These are phyloP conservation scores for Apostichopus japonicus DNA, from an alignment of 35 echinoderm and acorn worm species.

Conservation along the genomic window DNA sequence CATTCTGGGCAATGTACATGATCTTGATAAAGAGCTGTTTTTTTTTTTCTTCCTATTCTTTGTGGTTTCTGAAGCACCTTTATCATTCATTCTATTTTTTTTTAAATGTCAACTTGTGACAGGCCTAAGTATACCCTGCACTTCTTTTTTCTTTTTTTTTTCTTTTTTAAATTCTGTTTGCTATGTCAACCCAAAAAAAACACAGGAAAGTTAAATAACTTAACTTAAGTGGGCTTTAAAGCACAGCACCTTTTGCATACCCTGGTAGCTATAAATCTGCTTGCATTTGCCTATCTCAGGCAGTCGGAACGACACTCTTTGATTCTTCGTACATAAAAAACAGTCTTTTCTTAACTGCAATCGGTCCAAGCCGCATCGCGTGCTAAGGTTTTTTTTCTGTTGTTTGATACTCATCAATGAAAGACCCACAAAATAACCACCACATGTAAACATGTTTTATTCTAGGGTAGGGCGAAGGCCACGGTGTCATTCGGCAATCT, in stretches of 20 bases:
- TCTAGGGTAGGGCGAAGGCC: slow-evolving; percentile 16
- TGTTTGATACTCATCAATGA: neutral
- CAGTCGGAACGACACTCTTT: neutral
- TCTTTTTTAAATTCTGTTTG: neutral
- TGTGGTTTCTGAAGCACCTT: neutral
- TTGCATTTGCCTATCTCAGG: neutral
- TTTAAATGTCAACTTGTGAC: slow-evolving; percentile 25
- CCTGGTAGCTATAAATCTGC: neutral
- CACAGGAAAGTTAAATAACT: slow-evolving; percentile 11
- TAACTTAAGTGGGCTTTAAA: neutral
- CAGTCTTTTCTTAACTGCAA: neutral
- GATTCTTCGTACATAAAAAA: neutral
- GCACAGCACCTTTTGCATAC: neutral
- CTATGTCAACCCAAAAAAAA: neutral
- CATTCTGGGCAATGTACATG: too few species aligned
- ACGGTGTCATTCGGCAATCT: neutral
- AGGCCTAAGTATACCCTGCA: neutral
- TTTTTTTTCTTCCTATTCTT: neutral
- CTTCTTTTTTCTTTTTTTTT: neutral
- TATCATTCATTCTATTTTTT: neutral
- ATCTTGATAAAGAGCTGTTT: too few species aligned
- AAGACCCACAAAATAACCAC: neutral
- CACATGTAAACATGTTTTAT: slow-evolving; percentile 43
- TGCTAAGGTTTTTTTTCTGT: slow-evolving; percentile 1
- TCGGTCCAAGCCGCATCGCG: neutral